Evolutionary conservation across 2,888 invertebrate species (phyloP).

Genomic region (Lithosia quadra): DNA sequence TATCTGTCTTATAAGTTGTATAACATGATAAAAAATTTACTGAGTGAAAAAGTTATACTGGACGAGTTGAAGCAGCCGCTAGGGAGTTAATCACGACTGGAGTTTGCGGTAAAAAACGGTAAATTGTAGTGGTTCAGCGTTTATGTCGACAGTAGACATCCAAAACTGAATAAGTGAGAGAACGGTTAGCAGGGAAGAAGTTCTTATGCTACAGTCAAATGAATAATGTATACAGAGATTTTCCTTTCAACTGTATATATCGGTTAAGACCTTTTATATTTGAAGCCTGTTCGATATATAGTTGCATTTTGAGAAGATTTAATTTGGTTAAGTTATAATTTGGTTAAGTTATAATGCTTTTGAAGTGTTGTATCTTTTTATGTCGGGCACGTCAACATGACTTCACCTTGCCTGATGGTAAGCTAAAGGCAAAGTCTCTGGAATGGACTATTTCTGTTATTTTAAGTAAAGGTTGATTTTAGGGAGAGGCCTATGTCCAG

Average conservation of each 20-base stretch:
- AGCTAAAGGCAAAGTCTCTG: no score
- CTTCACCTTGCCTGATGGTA: no score
- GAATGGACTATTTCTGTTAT: no score
- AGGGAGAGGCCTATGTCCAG: no score
- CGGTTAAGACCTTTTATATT: not conserved
- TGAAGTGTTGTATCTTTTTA: not conserved
- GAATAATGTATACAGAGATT: not conserved
- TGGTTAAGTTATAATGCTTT: no score
- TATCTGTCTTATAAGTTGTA: slow-evolving; percentile 5
- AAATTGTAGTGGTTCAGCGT: slow-evolving; percentile 25
- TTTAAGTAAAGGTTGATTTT: not conserved
- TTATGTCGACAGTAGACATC: not conserved
- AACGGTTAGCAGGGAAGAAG: not conserved
- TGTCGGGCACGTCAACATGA: no score
- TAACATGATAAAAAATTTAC: slow-evolving; percentile 25
- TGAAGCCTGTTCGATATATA: not conserved
- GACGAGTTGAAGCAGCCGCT: slow-evolving; percentile 32
- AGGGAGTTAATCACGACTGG: slow-evolving; percentile 48
- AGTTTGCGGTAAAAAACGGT: slow-evolving; percentile 36
- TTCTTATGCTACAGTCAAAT: not conserved
- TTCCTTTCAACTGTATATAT: not conserved
- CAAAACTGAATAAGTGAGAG: not conserved
- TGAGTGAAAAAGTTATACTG: slow-evolving; percentile 37
- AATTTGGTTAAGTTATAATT: not conserved
- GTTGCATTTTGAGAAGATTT: slow-evolving; percentile 10